Evolutionary conservation across 92 coral and sea anemone genomes (phyloP).

Genomic region (Palythoa grandiflora): DNA sequence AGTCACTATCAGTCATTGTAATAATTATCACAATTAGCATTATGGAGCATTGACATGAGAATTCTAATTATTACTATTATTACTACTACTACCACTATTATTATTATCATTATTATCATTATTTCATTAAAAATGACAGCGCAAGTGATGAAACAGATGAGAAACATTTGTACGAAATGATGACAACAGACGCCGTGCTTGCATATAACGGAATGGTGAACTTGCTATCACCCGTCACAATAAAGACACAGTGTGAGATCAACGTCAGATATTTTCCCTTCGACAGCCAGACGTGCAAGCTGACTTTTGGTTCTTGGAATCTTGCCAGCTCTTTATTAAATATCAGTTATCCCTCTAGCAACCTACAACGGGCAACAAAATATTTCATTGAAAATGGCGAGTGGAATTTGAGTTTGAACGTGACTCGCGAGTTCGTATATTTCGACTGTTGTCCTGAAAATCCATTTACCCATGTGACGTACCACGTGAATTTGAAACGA

Average conservation of each 20-base stretch:
- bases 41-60: no score
- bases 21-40: no score
- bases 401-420: constrained; percentile 53
- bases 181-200: constrained; percentile 39
- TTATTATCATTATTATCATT: background rate
- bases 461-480: constrained; percentile 46
- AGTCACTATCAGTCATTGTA: background rate
- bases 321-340: constrained; percentile 9
- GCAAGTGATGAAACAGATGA: constrained; percentile 29
- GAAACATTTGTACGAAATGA: constrained; percentile 28
- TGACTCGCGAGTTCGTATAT: background rate
- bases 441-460: constrained; percentile 11
- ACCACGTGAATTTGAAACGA: constrained; percentile 34
- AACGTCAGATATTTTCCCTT: constrained; percentile 38
- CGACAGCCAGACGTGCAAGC: constrained; percentile 34
- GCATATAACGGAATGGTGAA: background rate
- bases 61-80: no score
- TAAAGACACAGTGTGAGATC: constrained; percentile 37
- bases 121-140: background rate
- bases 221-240: constrained; percentile 8
- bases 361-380: constrained; percentile 7
- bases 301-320: constrained; percentile 37
- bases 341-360: background rate
- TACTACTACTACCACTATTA: no score
- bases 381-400: constrained; percentile 59